Evolutionary conservation across 1,140 invertebrate genomes (phyloP), one percentile per base, ranked within the genome.

Genomic region (Drosophila saltans): DNA sequence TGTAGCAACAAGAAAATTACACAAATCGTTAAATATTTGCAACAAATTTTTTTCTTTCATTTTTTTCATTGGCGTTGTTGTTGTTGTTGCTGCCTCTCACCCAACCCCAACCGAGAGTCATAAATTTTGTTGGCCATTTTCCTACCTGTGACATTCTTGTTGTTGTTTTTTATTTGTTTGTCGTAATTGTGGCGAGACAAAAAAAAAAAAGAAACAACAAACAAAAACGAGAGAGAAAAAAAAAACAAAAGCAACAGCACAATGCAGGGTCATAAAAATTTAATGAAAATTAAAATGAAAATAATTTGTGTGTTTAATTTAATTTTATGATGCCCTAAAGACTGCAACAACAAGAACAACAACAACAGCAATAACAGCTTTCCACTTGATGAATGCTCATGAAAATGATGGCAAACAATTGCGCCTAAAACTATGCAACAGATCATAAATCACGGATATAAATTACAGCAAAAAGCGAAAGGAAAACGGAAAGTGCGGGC

Each of bases 281-380:
- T 89, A 89, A 88, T 88, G 83, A 88, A 88, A 88, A 88, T 88
- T 89, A 88, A 88, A 88, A 88, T 83, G 83, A 89, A 83, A 80
- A 88, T 88, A 89, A 89, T 88, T 88, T 88, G 84, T 88, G 84
- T 78, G 77, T 72, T 88, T 89, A 88, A 88, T 88, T 88, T 89
- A 83, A 88, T 88, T 89, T 88, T 89, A 89, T 89, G 84, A 65
- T 56, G 70, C 83, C 84, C 84, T 68, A 58, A 88, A 89, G 84
- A 89, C 72, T 43, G 52, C 66, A 64, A 30, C 66, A 64, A 30
- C 55, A 10, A 56, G 24, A 66, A 48, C 43, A 69, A 66, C 43
- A 43, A 26, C 45, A 52, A 26, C 2, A 43, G 9, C 45, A 48
- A 24, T 2, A 48, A 48, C 45, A 52, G 24, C 45, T 40, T 28